Evolutionary conservation across 2,113 vertebrate species (phyloP), one percentile per base, ranked within the genome.

Genomic region (Motacilla alba): DNA sequence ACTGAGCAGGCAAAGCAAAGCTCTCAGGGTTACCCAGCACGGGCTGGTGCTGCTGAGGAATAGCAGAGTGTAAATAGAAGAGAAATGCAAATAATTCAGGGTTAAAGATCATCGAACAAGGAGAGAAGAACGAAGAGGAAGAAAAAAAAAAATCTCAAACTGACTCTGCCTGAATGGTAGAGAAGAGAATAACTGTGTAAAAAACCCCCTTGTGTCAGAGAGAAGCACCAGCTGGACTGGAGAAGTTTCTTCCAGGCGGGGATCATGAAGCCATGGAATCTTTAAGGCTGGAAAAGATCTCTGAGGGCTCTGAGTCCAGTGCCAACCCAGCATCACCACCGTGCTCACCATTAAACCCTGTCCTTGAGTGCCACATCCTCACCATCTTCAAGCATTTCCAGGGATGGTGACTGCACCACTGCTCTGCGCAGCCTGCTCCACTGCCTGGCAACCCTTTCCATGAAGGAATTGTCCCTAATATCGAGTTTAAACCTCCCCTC

Each of bases 51-150:
- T 62, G 44, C 24, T 37, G 55, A 37, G 39, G 22, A 76, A 20
- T 31, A 6, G 1, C 0, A 15, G 68, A 22, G 26, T 0, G 31
- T 6, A 67, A 84, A 63, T 0, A 21, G 31, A 39, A 43, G 8
- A 24, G 15, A 46, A 62, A 49, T 62, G 13, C 13, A 46, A 70
- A 47, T 46, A 53, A n/a, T 7, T 28, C 14, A 1, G 17, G 15
- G 28, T 33, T 56, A 33, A 85, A 88, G 16, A 31, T 46, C n/a
- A 13, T 11, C 2, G 11, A 76, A 49, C 6, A 17, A 73, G n/a
- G 37, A 63, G 47, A 70, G 33, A 55, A 63, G 16, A 37, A 53
- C 41, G 33, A 37, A 41, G 35, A 76, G 19, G 31, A 68, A 73
- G 31, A 68, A 73, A 13, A 6, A 6, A 7, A 52, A 6, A 8